Percentiles rank a stretch among this genome's conserved stretches.
Evolutionary conservation across 2,888 invertebrate species (phyloP).

Genomic region (Megalurothrips usitatus): DNA sequence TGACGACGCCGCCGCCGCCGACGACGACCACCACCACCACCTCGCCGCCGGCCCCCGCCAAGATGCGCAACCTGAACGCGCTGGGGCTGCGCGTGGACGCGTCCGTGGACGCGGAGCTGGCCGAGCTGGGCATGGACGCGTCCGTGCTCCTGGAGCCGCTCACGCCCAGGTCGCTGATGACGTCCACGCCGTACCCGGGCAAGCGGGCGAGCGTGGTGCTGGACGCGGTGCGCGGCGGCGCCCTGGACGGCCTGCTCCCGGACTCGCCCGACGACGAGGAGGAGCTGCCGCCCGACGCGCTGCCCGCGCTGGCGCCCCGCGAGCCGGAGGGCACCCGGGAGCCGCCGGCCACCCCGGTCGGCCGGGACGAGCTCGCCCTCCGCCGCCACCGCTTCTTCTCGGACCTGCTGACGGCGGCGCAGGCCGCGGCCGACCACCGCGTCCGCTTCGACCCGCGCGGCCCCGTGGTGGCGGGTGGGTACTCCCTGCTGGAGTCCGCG

Average conservation of each 20-base stretch:
- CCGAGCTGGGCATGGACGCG: constrained; percentile 1
- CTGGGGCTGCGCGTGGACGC: constrained; percentile 24
- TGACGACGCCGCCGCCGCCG: constrained; percentile 32
- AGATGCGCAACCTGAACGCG: neutral
- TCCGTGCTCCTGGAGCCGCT: constrained; percentile 15
- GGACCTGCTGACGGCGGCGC: constrained; percentile 67
- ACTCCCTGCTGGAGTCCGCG: constrained; percentile 39
- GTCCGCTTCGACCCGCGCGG: constrained; percentile 71
- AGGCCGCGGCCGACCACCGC: constrained; percentile 67
- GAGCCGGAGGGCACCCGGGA: constrained; percentile 55
- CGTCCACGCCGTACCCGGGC: constrained; percentile 36
- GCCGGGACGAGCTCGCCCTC: constrained; percentile 69
- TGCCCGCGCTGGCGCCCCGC: constrained; percentile 40
- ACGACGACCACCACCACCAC: constrained; percentile 20
- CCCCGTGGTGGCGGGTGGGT: constrained; percentile 57
- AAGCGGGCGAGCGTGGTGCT: constrained; percentile 35
- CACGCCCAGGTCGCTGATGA: constrained; percentile 23
- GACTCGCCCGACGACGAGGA: constrained; percentile 25
- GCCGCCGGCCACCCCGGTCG: constrained; percentile 71
- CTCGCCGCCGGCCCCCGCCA: neutral
- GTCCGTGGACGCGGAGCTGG: neutral
- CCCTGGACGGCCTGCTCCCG: constrained; percentile 34
- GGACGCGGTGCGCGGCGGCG: neutral
- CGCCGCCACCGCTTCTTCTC: constrained; percentile 73
- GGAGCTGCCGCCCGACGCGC: neutral